Conservation (phyloP, 1,140 invertebrate species). For the Phortica variegata region DNA sequence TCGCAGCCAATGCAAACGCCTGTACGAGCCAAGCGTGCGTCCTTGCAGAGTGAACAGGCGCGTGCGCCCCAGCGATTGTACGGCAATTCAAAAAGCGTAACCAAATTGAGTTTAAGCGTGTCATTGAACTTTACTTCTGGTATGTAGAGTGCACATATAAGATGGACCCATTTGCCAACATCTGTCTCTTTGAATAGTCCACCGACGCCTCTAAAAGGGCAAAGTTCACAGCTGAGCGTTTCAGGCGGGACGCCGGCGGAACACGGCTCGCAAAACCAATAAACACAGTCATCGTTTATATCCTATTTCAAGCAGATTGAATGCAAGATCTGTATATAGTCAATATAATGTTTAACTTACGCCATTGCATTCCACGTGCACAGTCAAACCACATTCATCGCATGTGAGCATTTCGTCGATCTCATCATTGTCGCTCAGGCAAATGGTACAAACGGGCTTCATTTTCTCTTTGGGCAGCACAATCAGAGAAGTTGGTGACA, state of each 20-base stretch:
- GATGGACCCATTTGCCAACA: constrained; percentile 93
- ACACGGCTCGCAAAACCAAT: constrained; percentile 97
- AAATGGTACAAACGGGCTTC: constrained; percentile 84
- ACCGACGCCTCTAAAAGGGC: constrained; percentile 79
- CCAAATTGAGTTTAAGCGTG: constrained; percentile 77
- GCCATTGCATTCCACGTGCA: constrained; percentile 94
- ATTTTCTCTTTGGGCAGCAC: constrained; percentile 4
- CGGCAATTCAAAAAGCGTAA: constrained; percentile 90
- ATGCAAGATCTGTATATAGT: too few relatives aligned
- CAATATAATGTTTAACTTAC: too few relatives aligned
- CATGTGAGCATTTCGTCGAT: constrained; percentile 94
- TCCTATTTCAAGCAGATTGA: too few relatives aligned
- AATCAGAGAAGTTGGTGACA: not conserved
- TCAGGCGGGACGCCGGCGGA: constrained; percentile 80
- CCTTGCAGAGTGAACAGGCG: constrained; percentile 79
- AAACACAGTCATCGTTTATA: too few relatives aligned
- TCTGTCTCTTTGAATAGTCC: constrained; percentile 95
- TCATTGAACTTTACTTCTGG: constrained; percentile 93
- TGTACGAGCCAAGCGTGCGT: constrained; percentile 78
- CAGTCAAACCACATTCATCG: constrained; percentile 90
- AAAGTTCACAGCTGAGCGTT: constrained; percentile 83
- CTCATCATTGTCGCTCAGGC: constrained; percentile 88
- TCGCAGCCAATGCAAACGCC: constrained; percentile 95
- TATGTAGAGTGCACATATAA: constrained; percentile 94
- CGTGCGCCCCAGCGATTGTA: constrained; percentile 91